phyloP scores from a whole-genome alignment of 30 jellyfish, hydroid and myxozoan species.

The Nemopilema nomurai region DNA sequence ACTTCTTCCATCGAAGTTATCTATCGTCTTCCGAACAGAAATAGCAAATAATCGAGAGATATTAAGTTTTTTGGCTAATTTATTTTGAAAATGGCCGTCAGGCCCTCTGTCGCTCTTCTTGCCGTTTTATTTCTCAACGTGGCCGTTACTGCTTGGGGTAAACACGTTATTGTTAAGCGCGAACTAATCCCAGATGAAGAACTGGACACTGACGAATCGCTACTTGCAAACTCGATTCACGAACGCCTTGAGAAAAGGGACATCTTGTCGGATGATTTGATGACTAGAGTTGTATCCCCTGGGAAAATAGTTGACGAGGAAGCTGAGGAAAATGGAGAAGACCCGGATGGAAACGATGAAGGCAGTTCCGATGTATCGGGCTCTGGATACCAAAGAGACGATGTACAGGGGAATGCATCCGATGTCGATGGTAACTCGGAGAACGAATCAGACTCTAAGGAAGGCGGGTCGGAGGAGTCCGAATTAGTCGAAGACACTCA shows the following conservation, averaged over 20 bases:
- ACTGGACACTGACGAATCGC: not conserved
- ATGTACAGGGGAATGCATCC: conserved; percentile 14
- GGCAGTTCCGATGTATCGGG: conserved; percentile 49
- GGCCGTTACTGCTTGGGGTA: conserved; percentile 3
- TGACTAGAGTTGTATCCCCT: conserved; percentile 31
- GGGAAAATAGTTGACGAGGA: conserved; percentile 63
- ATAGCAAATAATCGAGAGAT: conserved; percentile 17
- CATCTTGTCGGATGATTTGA: conserved; percentile 3
- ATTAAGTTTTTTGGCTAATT: not conserved
- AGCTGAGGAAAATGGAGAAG: conserved; percentile 56
- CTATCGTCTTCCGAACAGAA: not conserved
- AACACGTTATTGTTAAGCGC: conserved; percentile 43
- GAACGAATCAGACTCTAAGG: conserved; percentile 30
- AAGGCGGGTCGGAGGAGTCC: conserved; percentile 14
- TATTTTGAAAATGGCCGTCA: conserved; percentile 42
- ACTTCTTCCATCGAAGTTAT: conserved; percentile 11
- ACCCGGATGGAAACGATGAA: conserved; percentile 57
- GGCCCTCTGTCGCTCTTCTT: conserved; percentile 28
- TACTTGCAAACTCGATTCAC: conserved; percentile 6
- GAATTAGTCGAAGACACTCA: conserved; percentile 28
- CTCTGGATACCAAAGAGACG: conserved; percentile 49
- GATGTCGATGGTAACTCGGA: conserved; percentile 29
- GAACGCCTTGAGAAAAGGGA: conserved; percentile 29
- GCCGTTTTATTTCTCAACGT: conserved; percentile 21
- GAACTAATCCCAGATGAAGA: conserved; percentile 34